Conservation (phyloP, 2,797 vertebrate species). For the Nothura maculosa region DNA sequence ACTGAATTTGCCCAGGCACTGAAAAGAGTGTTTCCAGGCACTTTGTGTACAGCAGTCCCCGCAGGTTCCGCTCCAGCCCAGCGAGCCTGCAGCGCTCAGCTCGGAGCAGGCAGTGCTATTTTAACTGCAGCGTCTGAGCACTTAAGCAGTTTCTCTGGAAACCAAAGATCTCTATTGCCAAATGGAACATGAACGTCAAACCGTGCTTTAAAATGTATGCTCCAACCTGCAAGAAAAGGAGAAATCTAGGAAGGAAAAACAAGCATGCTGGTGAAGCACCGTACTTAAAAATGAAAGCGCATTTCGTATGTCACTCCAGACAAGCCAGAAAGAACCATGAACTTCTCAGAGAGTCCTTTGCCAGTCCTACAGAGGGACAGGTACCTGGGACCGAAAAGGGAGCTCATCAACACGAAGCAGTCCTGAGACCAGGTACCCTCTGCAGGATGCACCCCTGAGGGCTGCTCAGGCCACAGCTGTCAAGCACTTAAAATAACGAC, state of each 20-base stretch:
- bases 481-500: background rate
- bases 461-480: background rate
- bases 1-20: background rate
- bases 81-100: background rate
- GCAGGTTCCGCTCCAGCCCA: background rate
- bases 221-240: background rate
- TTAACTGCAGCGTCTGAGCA: slow-evolving; percentile 38
- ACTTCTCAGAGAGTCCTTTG: background rate
- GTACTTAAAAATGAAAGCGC: background rate
- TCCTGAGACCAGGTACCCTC: background rate
- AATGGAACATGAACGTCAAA: background rate
- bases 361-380: background rate
- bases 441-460: background rate
- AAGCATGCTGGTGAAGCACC: background rate
- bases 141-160: slow-evolving; percentile 67
- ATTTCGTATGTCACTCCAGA: background rate
- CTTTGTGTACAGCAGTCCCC: background rate
- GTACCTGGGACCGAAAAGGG: background rate
- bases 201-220: background rate
- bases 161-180: slow-evolving; percentile 10
- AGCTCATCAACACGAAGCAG: background rate
- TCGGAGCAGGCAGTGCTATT: background rate
- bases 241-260: background rate
- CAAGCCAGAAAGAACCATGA: background rate
- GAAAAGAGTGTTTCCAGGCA: background rate